Base-by-base conservation (phyloP, 2,113 vertebrate species). In the Syngnathus typhle region DNA sequence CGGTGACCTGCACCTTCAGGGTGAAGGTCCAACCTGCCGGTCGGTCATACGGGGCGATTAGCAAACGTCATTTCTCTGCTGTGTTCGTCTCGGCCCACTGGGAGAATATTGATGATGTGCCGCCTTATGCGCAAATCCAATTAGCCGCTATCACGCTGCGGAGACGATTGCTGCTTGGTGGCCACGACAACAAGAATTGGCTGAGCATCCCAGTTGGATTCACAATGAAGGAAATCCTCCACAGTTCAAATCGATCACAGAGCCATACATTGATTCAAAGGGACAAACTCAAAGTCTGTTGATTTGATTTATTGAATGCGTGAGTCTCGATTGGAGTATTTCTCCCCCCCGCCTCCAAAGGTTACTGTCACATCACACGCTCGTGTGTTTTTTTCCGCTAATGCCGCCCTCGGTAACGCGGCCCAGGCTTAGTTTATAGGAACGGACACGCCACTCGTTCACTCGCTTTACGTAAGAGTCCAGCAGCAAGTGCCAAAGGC, bases 1-100 rank as follows among this genome's bases (percentile, higher is more conserved):
- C 93, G 38, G 88, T 92, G 23, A 97, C 93, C 81, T 94, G 93
- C 41, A 95, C 92, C 83, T 93, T 95, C 15, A 95, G 81, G 0
- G 74, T 87, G 70, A 95, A 95, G 38, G 75, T 72, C 10, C 91
- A 88, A 61, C 81, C 94, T 95, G 16, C 0, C 43, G 16, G 70
- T 12, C 43, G 16, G 70, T 12, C 10, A 38, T 32, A 32, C 27
- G 27, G 27, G 27, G 27, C 27, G 3, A 32, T 32, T 32, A 32
- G 27, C 27, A 32, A 32, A 32, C 3, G 27, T 32, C 3, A 32
- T 3, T 32, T 32, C 27, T 32, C 27, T 32, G 27, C 2, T 32
- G 27, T 32, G 27, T 32, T 32, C 27, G 3, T 32, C 27, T 32
- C 27, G 27, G 27, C 27, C 27, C 27, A 3, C 27, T 32, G 0